Conservation (phyloP, 2,113 vertebrate genomes). For the Dasyurus viverrinus region DNA sequence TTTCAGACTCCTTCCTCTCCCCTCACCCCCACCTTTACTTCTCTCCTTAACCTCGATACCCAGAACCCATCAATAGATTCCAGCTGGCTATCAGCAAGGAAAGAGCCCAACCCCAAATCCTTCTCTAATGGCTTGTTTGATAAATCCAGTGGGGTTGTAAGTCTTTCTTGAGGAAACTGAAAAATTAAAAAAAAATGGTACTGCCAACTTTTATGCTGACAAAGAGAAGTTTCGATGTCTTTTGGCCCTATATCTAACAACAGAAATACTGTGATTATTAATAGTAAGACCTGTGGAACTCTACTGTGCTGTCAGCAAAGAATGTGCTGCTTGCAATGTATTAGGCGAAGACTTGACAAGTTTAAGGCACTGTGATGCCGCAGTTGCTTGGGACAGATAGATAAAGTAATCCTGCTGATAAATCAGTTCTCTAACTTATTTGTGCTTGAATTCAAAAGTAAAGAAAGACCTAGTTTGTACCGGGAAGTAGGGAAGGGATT, state of each 20-base stretch:
- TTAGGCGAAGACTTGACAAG: conserved; percentile 73
- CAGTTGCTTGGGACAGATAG: conserved; percentile 62
- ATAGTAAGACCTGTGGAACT: conserved; percentile 60
- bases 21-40: neutral
- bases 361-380: conserved; percentile 72
- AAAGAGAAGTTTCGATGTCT: conserved; percentile 59
- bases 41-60: neutral
- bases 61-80: conserved; percentile 75
- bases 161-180: conserved; percentile 52
- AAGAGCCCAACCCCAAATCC: conserved; percentile 69
- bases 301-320: conserved; percentile 70
- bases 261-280: conserved; percentile 42
- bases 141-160: conserved; percentile 75
- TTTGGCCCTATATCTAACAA: conserved; percentile 54
- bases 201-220: conserved; percentile 67
- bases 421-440: conserved; percentile 59
- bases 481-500: neutral
- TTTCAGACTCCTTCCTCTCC: neutral
- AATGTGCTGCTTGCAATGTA: conserved; percentile 63
- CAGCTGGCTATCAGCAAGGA: conserved; percentile 80
- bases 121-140: conserved; percentile 66
- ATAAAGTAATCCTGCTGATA: conserved; percentile 68
- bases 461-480: conserved; percentile 23
- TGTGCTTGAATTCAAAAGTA: conserved; percentile 55
- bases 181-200: conserved; percentile 32